Evolutionary conservation across 2,113 vertebrate species (phyloP).

Genomic region (Cinclus cinclus): DNA sequence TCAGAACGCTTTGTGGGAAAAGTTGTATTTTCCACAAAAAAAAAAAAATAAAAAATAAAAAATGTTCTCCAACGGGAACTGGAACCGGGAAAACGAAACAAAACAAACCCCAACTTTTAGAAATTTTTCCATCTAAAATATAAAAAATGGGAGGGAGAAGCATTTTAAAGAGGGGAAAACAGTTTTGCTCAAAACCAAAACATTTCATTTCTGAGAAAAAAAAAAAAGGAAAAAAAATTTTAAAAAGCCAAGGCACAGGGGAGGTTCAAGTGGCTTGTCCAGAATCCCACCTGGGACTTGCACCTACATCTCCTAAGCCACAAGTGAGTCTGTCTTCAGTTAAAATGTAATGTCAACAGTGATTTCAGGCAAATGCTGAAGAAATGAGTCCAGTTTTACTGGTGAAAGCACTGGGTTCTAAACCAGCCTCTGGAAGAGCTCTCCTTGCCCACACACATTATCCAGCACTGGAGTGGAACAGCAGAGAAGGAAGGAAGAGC

Average conservation of each 20-base stretch:
- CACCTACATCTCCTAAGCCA: conserved; percentile 36
- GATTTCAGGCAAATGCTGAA: background rate
- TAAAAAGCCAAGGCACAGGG: background rate
- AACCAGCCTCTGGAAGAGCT: conserved; percentile 1
- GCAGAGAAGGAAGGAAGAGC: background rate
- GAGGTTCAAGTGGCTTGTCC: conserved; percentile 14
- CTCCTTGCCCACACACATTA: background rate
- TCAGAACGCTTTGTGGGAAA: conserved; percentile 35
- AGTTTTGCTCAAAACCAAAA: background rate
- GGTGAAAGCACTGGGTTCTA: background rate
- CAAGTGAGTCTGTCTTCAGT: conserved; percentile 18
- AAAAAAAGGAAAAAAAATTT: no score
- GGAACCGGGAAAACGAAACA: background rate
- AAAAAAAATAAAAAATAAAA: background rate
- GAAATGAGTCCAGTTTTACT: background rate
- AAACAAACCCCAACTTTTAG: background rate
- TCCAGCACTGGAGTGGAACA: background rate
- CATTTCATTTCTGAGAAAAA: background rate
- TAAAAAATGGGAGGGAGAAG: background rate
- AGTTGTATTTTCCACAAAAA: background rate
- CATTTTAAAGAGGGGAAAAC: accelerated
- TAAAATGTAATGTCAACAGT: conserved; percentile 1
- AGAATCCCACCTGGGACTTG: background rate
- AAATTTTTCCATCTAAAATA: conserved; percentile 21
- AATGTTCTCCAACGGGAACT: background rate